Percentiles rank a stretch among this genome's conserved stretches.
Evolutionary conservation across 2,113 vertebrate species (phyloP).

Genomic region (Catagonus wagneri): DNA sequence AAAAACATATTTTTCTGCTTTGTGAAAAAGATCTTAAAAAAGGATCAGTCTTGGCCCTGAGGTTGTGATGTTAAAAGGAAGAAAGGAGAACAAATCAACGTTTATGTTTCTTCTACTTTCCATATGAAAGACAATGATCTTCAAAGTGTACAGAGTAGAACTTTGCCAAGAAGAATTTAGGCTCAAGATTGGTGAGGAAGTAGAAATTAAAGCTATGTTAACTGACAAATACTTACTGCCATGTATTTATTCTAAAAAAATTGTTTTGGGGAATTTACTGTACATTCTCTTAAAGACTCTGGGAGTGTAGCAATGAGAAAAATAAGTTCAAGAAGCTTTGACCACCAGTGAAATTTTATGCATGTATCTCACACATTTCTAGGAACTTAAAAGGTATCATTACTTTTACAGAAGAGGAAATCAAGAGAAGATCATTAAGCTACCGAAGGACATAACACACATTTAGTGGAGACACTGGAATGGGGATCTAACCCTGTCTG

Average conservation of each 20-base stretch:
- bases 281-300: neutral
- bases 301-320: neutral
- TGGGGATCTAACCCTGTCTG: neutral
- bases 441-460: neutral
- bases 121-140: slow-evolving; percentile 43
- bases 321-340: neutral
- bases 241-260: neutral
- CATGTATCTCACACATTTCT: neutral
- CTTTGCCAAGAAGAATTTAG: slow-evolving; percentile 35
- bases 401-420: neutral
- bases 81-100: neutral
- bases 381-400: neutral
- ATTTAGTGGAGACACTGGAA: neutral
- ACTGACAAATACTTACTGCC: neutral
- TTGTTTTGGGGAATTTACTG: neutral
- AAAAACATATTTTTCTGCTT: slow-evolving; percentile 21
- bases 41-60: neutral
- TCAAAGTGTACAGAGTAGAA: slow-evolving; percentile 3
- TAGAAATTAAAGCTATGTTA: neutral
- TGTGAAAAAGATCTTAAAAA: neutral
- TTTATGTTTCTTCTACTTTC: slow-evolving; percentile 58
- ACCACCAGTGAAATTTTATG: neutral
- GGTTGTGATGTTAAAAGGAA: neutral
- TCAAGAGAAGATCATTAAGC: neutral
- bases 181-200: neutral